Conservation (phyloP, 2,113 vertebrate species). For the Serinus canaria region DNA sequence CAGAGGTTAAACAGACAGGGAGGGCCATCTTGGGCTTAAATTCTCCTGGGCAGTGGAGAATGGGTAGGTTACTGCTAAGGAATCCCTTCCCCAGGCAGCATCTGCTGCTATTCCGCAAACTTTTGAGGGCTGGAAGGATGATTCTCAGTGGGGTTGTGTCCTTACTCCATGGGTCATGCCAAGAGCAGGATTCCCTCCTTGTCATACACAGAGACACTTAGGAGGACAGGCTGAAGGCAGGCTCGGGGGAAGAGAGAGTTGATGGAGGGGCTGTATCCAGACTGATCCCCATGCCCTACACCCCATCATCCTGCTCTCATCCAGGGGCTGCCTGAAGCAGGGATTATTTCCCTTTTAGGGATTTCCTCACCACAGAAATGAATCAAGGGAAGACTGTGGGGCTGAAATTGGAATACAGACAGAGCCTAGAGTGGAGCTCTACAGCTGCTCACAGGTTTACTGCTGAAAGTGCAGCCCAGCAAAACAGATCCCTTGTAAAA, state of each 20-base stretch:
- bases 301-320: not conserved
- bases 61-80: not conserved
- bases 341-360: not conserved
- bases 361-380: not conserved
- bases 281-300: not conserved
- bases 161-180: not conserved
- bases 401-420: not conserved
- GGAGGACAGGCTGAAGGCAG: not conserved
- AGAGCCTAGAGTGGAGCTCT: not conserved
- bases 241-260: not conserved
- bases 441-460: not conserved
- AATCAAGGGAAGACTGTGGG: not conserved
- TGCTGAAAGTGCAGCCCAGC: not conserved
- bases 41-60: not conserved
- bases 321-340: not conserved
- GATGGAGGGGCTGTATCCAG: not conserved
- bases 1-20: not conserved
- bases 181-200: not conserved
- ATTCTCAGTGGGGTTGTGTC: not conserved
- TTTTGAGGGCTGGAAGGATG: not conserved
- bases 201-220: accelerated
- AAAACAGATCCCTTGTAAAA: not conserved
- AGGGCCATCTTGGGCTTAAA: not conserved
- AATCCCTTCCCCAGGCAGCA: not conserved
- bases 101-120: not conserved